Conservation (phyloP, 2,797 vertebrate species). For the Champsocephalus esox region DNA sequence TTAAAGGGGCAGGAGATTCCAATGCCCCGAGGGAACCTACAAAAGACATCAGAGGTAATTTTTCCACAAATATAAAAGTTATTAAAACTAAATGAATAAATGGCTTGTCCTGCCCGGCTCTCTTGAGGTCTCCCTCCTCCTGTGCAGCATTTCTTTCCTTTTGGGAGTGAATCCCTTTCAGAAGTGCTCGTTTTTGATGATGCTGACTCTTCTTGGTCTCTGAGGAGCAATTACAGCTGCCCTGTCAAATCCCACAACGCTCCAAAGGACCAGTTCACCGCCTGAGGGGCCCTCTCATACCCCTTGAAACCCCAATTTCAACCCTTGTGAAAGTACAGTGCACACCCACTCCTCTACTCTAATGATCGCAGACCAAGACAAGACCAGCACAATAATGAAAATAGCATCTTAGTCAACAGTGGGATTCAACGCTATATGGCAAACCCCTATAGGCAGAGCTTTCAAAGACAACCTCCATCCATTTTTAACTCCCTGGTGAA, state of each 20-base stretch:
- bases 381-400: conserved; percentile 62
- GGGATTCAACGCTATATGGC: conserved; percentile 45
- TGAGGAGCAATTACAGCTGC: conserved; percentile 80
- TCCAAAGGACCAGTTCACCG: conserved; percentile 71
- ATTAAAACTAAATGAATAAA: conserved; percentile 77
- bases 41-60: conserved; percentile 71
- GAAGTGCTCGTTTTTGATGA: conserved; percentile 72
- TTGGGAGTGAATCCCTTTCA: conserved; percentile 63
- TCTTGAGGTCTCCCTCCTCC: conserved; percentile 49
- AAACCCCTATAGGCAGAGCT: conserved; percentile 44
- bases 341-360: conserved; percentile 67
- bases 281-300: conserved; percentile 67
- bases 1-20: conserved; percentile 52
- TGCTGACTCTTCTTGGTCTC: conserved; percentile 76
- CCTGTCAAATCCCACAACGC: conserved; percentile 79
- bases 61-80: conserved; percentile 67
- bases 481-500: conserved; percentile 67
- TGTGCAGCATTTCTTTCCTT: conserved; percentile 48
- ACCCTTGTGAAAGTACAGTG: conserved; percentile 63
- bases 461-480: conserved; percentile 64
- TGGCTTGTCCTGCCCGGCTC: conserved; percentile 41
- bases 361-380: conserved; percentile 59
- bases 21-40: conserved; percentile 53
- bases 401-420: conserved; percentile 59
- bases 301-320: conserved; percentile 69